Evolutionary conservation across 2,888 invertebrate species (phyloP).

Genomic region (Epinotia brunnichana): DNA sequence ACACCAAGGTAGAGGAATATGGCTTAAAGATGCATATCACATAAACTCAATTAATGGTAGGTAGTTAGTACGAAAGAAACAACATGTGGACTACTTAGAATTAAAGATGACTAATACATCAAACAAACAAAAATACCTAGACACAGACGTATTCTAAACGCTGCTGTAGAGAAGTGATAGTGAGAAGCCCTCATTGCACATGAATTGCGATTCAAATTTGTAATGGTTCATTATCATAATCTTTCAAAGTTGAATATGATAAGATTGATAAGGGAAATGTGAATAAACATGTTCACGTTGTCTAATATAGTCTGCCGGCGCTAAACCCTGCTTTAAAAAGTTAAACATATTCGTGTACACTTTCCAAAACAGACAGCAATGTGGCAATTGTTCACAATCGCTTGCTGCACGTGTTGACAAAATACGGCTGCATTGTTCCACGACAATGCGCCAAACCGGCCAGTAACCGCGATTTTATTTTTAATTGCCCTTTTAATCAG

Average conservation of each 20-base stretch:
- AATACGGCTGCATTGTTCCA: slow-evolving; percentile 30
- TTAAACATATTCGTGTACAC: slow-evolving; percentile 29
- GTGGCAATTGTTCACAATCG: slow-evolving; percentile 34
- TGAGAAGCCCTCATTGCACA: too few relatives aligned
- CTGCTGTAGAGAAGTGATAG: too few relatives aligned
- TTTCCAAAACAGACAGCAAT: slow-evolving; percentile 34
- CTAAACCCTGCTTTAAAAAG: slow-evolving; percentile 11
- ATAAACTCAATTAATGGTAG: background rate
- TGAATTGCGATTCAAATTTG: too few relatives aligned
- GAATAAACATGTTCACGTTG: background rate
- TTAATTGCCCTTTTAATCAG: slow-evolving; percentile 24
- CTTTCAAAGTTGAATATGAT: too few relatives aligned
- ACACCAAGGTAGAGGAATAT: background rate
- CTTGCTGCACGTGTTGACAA: slow-evolving; percentile 31
- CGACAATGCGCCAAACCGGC: slow-evolving; percentile 30
- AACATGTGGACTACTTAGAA: background rate
- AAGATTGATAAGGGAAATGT: too few relatives aligned
- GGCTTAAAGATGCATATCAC: background rate
- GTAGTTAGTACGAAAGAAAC: background rate
- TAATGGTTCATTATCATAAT: too few relatives aligned
- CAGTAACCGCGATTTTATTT: slow-evolving; percentile 24
- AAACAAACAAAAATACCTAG: background rate
- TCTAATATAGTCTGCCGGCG: slow-evolving; percentile 1
- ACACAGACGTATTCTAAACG: too few relatives aligned
- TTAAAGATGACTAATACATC: background rate